phyloP scores from a whole-genome alignment of 1,140 invertebrate species.

The Calliphora vicina region DNA sequence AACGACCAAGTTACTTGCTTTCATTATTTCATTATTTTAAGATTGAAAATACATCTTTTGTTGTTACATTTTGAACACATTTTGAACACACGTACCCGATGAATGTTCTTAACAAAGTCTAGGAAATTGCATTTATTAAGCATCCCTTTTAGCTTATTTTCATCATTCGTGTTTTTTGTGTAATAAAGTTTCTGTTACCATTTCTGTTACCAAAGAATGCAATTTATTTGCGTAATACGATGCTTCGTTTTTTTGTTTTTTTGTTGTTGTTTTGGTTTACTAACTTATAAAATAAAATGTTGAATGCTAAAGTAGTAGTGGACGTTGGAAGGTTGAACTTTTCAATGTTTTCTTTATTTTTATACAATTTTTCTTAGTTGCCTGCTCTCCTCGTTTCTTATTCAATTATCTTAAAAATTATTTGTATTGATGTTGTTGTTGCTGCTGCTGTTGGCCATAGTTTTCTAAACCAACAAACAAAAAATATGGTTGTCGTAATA shows the following conservation, averaged over 20 bases:
- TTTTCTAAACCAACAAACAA: not conserved
- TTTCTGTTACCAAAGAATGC: not conserved
- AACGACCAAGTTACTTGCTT: not conserved
- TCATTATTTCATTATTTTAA: not conserved
- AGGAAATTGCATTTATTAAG: constrained; percentile 32
- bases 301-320: not conserved
- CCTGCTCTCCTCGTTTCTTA: not conserved
- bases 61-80: not conserved
- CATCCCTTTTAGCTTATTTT: constrained; percentile 12
- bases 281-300: not conserved
- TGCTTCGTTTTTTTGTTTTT: too few relatives aligned
- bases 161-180: not conserved
- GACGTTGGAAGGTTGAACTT: not conserved
- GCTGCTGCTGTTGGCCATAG: not conserved
- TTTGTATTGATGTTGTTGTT: not conserved
- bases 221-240: not conserved
- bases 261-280: not conserved
- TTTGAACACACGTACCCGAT: not conserved
- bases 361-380: too few relatives aligned
- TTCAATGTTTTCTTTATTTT: not conserved
- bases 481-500: too few relatives aligned
- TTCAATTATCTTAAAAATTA: not conserved
- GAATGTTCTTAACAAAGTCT: not conserved
- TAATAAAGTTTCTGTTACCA: not conserved
- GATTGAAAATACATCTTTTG: not conserved